Conservation (phyloP, 2,888 invertebrate species). For the Augochlorella aurata region DNA sequence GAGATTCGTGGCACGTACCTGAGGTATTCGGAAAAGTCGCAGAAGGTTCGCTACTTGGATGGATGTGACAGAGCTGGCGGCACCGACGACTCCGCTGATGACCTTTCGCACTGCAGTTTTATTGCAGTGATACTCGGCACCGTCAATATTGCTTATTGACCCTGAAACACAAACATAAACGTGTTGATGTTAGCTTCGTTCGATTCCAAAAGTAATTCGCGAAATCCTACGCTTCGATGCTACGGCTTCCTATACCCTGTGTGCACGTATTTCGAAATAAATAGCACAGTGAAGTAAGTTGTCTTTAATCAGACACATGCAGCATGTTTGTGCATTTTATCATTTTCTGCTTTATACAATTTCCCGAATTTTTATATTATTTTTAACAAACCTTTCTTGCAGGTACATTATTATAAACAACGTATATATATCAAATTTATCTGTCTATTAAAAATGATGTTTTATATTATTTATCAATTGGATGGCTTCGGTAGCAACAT, state of each 20-base stretch:
- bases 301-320: neutral
- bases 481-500: too few species aligned
- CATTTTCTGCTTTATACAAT: too few species aligned
- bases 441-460: too few species aligned
- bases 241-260: neutral
- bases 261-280: neutral
- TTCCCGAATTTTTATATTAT: too few species aligned
- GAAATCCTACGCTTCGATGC: neutral
- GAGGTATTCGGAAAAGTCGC: slow-evolving; percentile 96
- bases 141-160: slow-evolving; percentile 96
- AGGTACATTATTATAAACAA: too few species aligned
- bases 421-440: too few species aligned
- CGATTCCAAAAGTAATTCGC: neutral
- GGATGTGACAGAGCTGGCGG: slow-evolving; percentile 96
- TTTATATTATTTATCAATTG: too few species aligned
- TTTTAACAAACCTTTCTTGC: too few species aligned
- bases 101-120: slow-evolving; percentile 92
- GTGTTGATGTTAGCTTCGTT: slow-evolving; percentile 6
- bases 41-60: slow-evolving; percentile 97
- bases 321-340: neutral
- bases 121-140: slow-evolving; percentile 92
- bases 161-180: slow-evolving; percentile 85
- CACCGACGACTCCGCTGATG: slow-evolving; percentile 93
- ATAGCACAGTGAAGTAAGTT: neutral
- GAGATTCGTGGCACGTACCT: slow-evolving; percentile 72